Evolutionary conservation across 2,113 vertebrate species (phyloP), one percentile per base, ranked within the genome.

Genomic region (Vicugna pacos): DNA sequence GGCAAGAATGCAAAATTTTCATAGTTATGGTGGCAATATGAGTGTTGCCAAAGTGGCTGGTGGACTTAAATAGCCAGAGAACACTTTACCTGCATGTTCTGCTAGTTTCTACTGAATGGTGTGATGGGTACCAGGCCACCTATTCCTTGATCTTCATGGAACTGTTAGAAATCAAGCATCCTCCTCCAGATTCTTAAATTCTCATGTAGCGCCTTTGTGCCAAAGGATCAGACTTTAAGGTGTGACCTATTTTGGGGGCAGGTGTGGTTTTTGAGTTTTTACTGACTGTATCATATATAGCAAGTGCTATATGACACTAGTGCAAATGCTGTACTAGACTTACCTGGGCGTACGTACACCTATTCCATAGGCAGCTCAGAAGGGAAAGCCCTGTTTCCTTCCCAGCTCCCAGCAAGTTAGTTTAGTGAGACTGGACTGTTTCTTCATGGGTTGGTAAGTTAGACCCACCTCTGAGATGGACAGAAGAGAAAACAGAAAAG

Each of bases 381-480:
- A 79, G 69, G 50, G 80, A 81, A 89, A 93, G 88, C 50, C 50
- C 82, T 64, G 35, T 93, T 89, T 93, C 30, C 62, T 87, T 95
- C 38, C n/a, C 30, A 42, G 8, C 79, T 89, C 80, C 12, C 42
- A 73, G 65, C 52, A 60, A 50, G 73, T 62, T 84, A 11, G 2
- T 94, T 64, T 58, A 77, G 50, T 73, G 89, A 86, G 58, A 79
- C 26, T 91, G 70, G 92, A 76, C 52, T 72, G 0, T 88, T 54
- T 96, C 77, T 90, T 77, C 6, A 5, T 69, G 73, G 38, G 13
- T 76, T 70, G 16, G 9, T 50, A 28, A 76, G 46, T 58, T 90
- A 73, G 84, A 22, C 50, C 52, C 5, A 16, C 19, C 32, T 92
- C 72, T 56, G 64, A 84, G 54, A 52, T 75, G 48, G 32, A 1